Conservation (phyloP, 1,140 invertebrate species). For the Theocolax elegans region DNA sequence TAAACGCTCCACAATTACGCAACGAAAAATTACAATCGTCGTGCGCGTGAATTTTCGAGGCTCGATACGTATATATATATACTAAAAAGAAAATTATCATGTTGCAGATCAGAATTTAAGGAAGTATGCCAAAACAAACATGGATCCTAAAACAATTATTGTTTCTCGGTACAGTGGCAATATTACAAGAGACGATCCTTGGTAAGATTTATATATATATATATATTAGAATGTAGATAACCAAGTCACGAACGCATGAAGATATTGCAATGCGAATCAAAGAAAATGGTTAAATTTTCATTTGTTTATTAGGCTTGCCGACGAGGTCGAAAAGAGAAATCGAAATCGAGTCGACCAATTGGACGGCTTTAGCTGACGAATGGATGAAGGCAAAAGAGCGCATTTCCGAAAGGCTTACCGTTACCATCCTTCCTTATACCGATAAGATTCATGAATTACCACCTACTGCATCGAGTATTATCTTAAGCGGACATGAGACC, state of each 20-base stretch:
- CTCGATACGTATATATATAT: too few species aligned
- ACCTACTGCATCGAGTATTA: background rate
- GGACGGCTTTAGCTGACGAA: conserved; percentile 1
- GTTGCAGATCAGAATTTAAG: background rate
- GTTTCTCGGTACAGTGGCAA: background rate
- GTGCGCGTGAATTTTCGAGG: too few species aligned
- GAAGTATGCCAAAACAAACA: conserved; percentile 7
- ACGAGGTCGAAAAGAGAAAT: background rate
- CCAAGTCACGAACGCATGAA: too few species aligned
- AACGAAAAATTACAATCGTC: too few species aligned
- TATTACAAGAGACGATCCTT: background rate
- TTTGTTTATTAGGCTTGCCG: background rate
- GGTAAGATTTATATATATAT: background rate
- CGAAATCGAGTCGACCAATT: background rate
- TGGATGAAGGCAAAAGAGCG: conserved; percentile 13
- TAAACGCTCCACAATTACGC: too few species aligned
- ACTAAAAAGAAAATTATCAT: too few species aligned
- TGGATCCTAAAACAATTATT: background rate
- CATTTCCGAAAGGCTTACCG: conserved; percentile 11
- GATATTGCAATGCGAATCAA: background rate
- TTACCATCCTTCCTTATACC: conserved; percentile 10
- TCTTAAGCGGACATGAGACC: too few species aligned
- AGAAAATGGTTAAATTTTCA: background rate
- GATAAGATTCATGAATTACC: conserved; percentile 13
- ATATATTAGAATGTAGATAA: too few species aligned